Conservation (phyloP, 2,113 vertebrate species). For the Hystrix brachyura region DNA sequence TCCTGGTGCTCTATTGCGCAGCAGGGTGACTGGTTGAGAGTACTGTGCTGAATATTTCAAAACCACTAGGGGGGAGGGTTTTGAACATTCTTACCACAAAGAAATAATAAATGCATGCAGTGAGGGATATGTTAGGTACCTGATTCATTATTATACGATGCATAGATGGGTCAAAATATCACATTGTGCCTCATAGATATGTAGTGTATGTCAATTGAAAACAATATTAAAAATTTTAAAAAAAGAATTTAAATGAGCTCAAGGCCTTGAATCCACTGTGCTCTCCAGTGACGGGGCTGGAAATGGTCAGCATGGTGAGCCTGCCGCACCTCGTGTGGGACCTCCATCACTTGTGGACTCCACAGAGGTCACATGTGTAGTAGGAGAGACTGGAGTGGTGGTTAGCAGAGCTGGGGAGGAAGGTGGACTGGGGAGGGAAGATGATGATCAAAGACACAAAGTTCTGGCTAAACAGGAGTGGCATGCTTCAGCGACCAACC, state of each 20-base stretch:
- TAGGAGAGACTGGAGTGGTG: too few species aligned
- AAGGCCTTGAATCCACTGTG: background rate
- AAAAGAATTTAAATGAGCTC: background rate
- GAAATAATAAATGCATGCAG: background rate
- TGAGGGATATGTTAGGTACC: background rate
- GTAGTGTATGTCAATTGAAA: background rate
- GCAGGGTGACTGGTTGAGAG: background rate
- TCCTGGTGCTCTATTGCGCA: background rate
- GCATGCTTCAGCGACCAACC: background rate
- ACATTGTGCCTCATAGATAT: background rate
- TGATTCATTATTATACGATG: background rate
- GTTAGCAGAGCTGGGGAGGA: background rate
- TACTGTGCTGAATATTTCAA: background rate
- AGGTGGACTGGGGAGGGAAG: background rate
- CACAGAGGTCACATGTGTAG: background rate
- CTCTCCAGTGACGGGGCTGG: background rate
- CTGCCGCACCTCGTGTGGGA: accelerated
- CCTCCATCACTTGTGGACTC: accelerated
- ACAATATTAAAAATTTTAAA: background rate
- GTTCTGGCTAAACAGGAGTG: background rate
- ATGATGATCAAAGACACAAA: background rate
- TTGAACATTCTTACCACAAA: background rate
- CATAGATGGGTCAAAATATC: background rate
- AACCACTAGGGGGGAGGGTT: background rate
- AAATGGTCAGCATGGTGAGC: background rate